A percentile compares a stretch with the other conserved stretches of the same genome.
Conservation (phyloP, 2,113 vertebrate species). For the Bambusicola thoracicus region DNA sequence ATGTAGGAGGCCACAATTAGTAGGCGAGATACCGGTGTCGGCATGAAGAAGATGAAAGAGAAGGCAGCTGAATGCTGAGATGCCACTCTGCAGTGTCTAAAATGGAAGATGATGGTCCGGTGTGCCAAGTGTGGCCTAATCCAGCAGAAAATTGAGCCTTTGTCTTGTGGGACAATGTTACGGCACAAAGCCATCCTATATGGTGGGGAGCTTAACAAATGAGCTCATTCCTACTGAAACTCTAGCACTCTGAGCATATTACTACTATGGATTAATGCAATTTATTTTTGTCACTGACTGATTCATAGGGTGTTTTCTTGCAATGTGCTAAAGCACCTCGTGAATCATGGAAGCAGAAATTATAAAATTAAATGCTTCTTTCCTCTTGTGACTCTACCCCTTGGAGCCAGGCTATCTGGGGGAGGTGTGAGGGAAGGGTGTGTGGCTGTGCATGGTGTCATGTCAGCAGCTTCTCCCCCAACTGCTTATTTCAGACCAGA, state of each 20-base stretch:
- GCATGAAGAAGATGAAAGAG: not conserved
- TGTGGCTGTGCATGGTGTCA: not conserved
- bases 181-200: constrained; percentile 3
- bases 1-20: not conserved
- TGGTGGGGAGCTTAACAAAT: constrained; percentile 6
- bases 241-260: constrained; percentile 18
- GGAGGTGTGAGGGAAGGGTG: constrained; percentile 51
- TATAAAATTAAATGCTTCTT: constrained; percentile 46
- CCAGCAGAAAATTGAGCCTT: not conserved
- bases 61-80: not conserved
- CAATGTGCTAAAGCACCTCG: constrained; percentile 46
- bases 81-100: not conserved
- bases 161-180: not conserved
- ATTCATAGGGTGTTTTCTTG: constrained; percentile 70
- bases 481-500: not conserved
- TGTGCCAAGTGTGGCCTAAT: not conserved
- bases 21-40: not conserved
- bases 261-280: constrained; percentile 32
- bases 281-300: constrained; percentile 58
- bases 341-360: constrained; percentile 57
- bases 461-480: constrained; percentile 22
- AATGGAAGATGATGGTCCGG: not conserved
- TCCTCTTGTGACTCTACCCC: constrained; percentile 29
- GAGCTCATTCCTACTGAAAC: constrained; percentile 64
- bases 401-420: constrained; percentile 50